Percentiles rank a stretch among this genome's conserved stretches.
These are phyloP conservation scores for Bovichtus diacanthus DNA, from an alignment of 2,797 vertebrate species.

Conservation along the genomic window DNA sequence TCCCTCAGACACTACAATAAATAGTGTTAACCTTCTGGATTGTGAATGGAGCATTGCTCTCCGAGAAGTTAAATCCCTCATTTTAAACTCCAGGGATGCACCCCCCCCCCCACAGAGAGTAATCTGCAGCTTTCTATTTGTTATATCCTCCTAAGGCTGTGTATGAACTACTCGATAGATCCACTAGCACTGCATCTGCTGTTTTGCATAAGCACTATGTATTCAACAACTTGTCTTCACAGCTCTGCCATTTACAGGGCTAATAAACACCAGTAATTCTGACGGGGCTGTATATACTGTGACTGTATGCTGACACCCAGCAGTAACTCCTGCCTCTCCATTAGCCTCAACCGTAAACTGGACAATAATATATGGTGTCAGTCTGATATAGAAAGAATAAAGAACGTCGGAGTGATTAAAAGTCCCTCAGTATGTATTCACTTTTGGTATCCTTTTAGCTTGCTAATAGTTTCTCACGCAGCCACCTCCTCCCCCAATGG, in stretches of 20 bases:
- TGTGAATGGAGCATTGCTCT: conserved; percentile 37
- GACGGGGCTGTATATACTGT: conserved; percentile 38
- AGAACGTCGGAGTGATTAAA: conserved; percentile 70
- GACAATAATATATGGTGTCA: conserved; percentile 63
- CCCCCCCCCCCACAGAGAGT: conserved; percentile 61
- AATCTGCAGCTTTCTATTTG: conserved; percentile 78
- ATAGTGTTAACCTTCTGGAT: conserved; percentile 56
- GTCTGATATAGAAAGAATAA: conserved; percentile 68
- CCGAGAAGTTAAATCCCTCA: conserved; percentile 62
- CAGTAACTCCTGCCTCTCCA: conserved; percentile 67
- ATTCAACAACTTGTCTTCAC: conserved; percentile 62
- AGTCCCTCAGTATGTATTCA: conserved; percentile 39
- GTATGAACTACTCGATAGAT: conserved; percentile 69
- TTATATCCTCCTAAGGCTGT: conserved; percentile 72
- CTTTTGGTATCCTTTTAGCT: conserved; percentile 58
- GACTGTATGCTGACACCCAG: conserved; percentile 53
- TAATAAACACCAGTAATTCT: conserved; percentile 70
- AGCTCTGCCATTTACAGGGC: conserved; percentile 62
- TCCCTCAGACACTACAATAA: conserved; percentile 20
- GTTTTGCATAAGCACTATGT: conserved; percentile 73
- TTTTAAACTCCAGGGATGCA: conserved; percentile 71
- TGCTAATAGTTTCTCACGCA: conserved; percentile 64
- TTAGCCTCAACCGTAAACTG: conserved; percentile 60
- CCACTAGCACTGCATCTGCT: conserved; percentile 57
- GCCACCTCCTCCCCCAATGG: conserved; percentile 50